Evolutionary conservation across 2,797 vertebrate species (phyloP), one percentile per base, ranked within the genome.

Genomic region (Gobionotothen gibberifrons): DNA sequence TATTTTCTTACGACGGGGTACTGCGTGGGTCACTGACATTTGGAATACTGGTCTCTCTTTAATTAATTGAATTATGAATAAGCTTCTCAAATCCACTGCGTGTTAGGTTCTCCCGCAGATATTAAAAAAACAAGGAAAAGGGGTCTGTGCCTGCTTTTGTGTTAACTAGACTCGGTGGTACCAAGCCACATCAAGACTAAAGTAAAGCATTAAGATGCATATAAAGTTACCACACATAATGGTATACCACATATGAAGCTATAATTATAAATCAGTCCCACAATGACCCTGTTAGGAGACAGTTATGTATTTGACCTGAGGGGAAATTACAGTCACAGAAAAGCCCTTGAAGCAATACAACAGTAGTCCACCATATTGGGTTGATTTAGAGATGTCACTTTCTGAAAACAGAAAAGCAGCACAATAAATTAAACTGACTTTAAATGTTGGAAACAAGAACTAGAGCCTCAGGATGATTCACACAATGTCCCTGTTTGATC

Each of bases 1-100:
- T 89, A 73, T 89, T 90, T 88, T 82, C 85, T 81, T 89, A 78
- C 16, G 66, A 72, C n/a, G 40, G 61, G 74, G 66, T 73, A 72
- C 49, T 72, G 76, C 76, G 72, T 64, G 64, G 79, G 70, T 84
- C 78, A 81, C 29, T 85, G 89, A 76, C 74, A 69, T 54, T 60
- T 58, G 59, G 65, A 73, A 82, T 60, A 74, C 78, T 21, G 70
- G 75, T 86, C 83, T 79, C 78, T 78, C 74, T 86, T 66, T 85
- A 82, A 88, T 87, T 84, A 87, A 89, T 90, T 76, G 70, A 66
- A 78, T 84, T 83, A 72, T 56, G 81, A 83, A 66, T 74, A 73
- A 61, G 36, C 57, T 43, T n/a, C 62, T 72, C 44, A 36, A 43
- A 48, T 69, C 72, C 26, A 22, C 65, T 47, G 60, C 54, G 57